Conservation (phyloP, 2,113 vertebrate genomes). For the Synodontis membranacea region DNA sequence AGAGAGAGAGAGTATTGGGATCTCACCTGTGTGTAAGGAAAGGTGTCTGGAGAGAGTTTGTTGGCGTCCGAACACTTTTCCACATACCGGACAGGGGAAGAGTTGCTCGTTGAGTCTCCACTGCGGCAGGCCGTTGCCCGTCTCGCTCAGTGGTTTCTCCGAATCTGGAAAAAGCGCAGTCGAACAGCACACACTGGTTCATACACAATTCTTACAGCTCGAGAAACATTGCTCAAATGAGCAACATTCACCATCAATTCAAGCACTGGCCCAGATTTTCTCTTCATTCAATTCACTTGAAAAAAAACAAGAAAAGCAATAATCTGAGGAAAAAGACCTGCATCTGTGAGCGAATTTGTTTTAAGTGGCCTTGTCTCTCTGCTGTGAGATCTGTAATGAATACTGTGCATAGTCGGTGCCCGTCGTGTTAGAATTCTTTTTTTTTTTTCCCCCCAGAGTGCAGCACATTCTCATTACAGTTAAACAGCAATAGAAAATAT, state of each 20-base stretch:
- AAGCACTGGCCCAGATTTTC: background rate
- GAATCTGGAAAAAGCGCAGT: slow-evolving; percentile 70
- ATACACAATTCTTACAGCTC: background rate
- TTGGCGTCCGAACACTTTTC: slow-evolving; percentile 96
- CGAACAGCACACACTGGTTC: background rate
- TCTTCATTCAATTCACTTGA: background rate
- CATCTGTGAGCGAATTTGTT: background rate
- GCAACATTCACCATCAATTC: background rate
- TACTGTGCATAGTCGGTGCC: background rate
- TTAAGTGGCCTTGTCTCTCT: slow-evolving; percentile 7
- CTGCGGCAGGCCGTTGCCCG: slow-evolving; percentile 84
- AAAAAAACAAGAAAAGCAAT: background rate
- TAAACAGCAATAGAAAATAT: background rate
- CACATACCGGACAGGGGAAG: slow-evolving; percentile 91
- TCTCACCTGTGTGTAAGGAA: slow-evolving; percentile 93
- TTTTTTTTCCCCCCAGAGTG: background rate
- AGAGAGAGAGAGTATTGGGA: background rate
- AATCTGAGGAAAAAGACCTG: background rate
- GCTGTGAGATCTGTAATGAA: background rate
- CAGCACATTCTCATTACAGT: background rate
- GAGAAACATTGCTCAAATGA: background rate
- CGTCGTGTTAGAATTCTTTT: background rate
- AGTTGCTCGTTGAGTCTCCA: slow-evolving; percentile 95
- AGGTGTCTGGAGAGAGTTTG: slow-evolving; percentile 96
- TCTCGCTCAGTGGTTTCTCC: slow-evolving; percentile 84